A percentile compares a stretch with the other conserved stretches of the same genome.
phyloP scores from a whole-genome alignment of 35 echinoderm and acorn worm species.

The Patiria miniata region DNA sequence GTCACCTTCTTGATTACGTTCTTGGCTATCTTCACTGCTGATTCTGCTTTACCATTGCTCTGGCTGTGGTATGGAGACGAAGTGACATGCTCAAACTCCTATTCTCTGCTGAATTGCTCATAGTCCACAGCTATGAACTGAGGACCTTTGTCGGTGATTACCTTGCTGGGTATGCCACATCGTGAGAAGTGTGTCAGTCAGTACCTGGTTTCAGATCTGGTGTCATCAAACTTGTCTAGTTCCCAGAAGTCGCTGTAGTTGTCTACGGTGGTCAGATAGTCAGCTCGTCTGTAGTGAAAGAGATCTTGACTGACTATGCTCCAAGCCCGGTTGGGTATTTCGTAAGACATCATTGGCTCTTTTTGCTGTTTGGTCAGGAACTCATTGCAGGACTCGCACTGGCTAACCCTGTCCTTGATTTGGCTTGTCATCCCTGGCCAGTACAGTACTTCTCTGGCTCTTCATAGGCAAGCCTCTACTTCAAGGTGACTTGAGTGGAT shows the following conservation, averaged over 20 bases:
- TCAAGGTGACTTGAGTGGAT: constrained; percentile 64
- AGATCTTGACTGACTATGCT: constrained; percentile 45
- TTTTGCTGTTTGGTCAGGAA: constrained; percentile 56
- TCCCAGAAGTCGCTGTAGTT: constrained; percentile 52
- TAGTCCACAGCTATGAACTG: constrained; percentile 44
- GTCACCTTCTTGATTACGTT: constrained; percentile 53
- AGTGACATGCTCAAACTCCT: constrained; percentile 49
- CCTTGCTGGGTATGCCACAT: constrained; percentile 48
- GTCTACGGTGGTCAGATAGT: constrained; percentile 67
- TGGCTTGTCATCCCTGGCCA: constrained; percentile 64
- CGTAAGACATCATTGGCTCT: constrained; percentile 47
- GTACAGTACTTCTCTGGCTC: constrained; percentile 67
- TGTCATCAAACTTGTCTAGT: constrained; percentile 42
- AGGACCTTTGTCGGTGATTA: constrained; percentile 63
- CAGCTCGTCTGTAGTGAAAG: constrained; percentile 30
- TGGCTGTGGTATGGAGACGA: constrained; percentile 47
- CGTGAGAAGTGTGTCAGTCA: constrained; percentile 45
- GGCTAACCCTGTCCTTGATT: constrained; percentile 33
- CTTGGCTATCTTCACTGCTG: constrained; percentile 62
- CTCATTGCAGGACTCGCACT: constrained; percentile 56
- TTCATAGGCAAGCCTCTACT: constrained; percentile 55
- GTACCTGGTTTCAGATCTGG: constrained; percentile 6
- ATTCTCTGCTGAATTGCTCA: constrained; percentile 34
- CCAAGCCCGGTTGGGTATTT: constrained; percentile 54
- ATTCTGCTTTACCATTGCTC: constrained; percentile 73